These are phyloP conservation scores for Zaprionus tsacasi DNA, from an alignment of 1,140 invertebrate genomes.

Conservation along the genomic window DNA sequence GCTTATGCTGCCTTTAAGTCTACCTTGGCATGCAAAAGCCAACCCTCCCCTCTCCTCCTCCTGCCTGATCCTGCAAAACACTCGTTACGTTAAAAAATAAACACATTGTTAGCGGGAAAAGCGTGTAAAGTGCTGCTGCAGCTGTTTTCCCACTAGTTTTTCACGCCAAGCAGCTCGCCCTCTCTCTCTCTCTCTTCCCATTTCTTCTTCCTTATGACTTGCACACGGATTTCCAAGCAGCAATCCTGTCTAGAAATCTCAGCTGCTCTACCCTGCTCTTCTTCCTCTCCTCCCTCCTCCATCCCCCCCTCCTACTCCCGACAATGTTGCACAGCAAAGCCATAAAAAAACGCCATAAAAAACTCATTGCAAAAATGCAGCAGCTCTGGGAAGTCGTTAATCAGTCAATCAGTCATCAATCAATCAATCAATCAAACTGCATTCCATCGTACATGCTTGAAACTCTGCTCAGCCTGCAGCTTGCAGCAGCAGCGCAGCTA, in stretches of 20 bases:
- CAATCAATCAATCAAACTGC: constrained; percentile 20
- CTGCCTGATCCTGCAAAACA: background rate
- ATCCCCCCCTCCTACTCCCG: background rate
- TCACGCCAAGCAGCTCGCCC: no score
- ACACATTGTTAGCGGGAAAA: constrained; percentile 12
- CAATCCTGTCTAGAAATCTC: background rate
- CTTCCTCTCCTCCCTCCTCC: background rate
- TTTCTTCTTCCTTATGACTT: no score
- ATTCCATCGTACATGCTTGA: background rate
- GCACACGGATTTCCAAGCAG: no score
- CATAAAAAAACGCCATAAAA: constrained; percentile 26
- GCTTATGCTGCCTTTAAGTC: constrained; percentile 15
- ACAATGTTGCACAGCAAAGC: constrained; percentile 30
- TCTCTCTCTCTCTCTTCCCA: no score
- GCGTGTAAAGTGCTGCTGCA: background rate
- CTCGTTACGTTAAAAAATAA: constrained; percentile 4
- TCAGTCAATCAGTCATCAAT: constrained; percentile 17
- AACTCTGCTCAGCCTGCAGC: constrained; percentile 34
- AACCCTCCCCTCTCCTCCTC: constrained; percentile 34
- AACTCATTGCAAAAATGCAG: constrained; percentile 44
- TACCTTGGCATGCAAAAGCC: constrained; percentile 57
- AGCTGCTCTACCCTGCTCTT: background rate
- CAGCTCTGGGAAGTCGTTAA: constrained; percentile 16
- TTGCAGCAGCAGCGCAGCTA: constrained; percentile 32
- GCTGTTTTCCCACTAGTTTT: background rate